These are phyloP conservation scores for Hyles euphorbiae DNA, from an alignment of 1,140 invertebrate genomes.

Conservation along the genomic window DNA sequence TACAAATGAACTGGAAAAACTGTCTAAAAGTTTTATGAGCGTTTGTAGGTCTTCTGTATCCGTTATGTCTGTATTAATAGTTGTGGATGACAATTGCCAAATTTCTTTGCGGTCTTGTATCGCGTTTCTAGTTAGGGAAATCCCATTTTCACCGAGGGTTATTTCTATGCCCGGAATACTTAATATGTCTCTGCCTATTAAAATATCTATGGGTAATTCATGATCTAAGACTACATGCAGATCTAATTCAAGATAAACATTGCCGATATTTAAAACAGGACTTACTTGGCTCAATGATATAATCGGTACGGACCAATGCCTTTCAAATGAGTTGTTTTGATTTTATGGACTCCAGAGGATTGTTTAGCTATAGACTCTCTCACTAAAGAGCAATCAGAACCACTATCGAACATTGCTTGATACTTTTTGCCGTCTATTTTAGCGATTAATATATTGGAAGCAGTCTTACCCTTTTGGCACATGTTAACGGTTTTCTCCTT, in stretches of 20 bases:
- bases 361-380: constrained; percentile 3
- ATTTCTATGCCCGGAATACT: background rate
- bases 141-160: no score
- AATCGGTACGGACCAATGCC: constrained; percentile 8
- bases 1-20: constrained; percentile 29
- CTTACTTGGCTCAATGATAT: background rate
- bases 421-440: background rate
- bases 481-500: constrained; percentile 7
- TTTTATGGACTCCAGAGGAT: background rate
- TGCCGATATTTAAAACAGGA: background rate
- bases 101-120: no score
- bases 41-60: no score
- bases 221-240: background rate
- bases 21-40: constrained; percentile 22
- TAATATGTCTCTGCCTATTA: background rate
- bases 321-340: background rate
- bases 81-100: no score
- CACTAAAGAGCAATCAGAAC: constrained; percentile 4
- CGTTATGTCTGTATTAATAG: no score
- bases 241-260: constrained; percentile 4
- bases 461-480: constrained; percentile 4
- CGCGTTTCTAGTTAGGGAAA: no score
- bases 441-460: background rate
- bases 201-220: background rate
- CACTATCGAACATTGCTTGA: constrained; percentile 3